Base-by-base conservation (phyloP, 1,140 invertebrate species). In the Goniozus legneri region DNA sequence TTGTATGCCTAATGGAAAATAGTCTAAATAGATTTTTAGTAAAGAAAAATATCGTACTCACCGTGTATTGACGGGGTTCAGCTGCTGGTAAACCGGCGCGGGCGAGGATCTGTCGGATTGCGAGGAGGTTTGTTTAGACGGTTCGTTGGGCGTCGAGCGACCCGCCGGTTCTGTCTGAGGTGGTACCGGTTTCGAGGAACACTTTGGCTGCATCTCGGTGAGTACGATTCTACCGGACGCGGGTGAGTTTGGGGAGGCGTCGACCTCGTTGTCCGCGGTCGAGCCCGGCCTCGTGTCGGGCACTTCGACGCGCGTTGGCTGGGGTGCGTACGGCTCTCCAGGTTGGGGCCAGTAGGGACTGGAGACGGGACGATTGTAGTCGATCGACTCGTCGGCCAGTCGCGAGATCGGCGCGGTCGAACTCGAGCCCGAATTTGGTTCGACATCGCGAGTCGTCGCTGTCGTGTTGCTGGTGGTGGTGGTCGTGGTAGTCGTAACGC, bases 231-330 rank as follows among this genome's bases (percentile, higher is more conserved):
- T 67, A 51, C 40, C 70, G 44, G 43, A 64, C 31, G 53, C 47
- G 8, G 49, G 58, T 7, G 54, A 53, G 10, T 40, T 44, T 16
- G 58, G 64, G 47, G 62, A 43, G 42, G 50, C 33, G 65, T 68
- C 24, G 66, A 64, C 37, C 62, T 69, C 43, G 62, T 75, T 47
- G 63, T 73, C 44, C 16, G 67, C 67, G 66, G 69, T 67, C 41
- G 69, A 69, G 63, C 73, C 44, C 16, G 67, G 68, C 67, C 71
- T 67, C 41, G 69, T 69, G 34, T 70, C 69, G 22, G 71, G 62
- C 4, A 73, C 71, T 19, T 72, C 72, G 34, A 73, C 72, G 19
- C 65, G 64, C 8, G 64, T 72, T 6, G 69, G 72, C 24, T 64
- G 67, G 3, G 67, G 70, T 12, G 67, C 55, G 50, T 67, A 71